These are phyloP conservation scores for Adelognathus sp. DNA, from an alignment of 2,888 invertebrate genomes.

Conservation along the genomic window DNA sequence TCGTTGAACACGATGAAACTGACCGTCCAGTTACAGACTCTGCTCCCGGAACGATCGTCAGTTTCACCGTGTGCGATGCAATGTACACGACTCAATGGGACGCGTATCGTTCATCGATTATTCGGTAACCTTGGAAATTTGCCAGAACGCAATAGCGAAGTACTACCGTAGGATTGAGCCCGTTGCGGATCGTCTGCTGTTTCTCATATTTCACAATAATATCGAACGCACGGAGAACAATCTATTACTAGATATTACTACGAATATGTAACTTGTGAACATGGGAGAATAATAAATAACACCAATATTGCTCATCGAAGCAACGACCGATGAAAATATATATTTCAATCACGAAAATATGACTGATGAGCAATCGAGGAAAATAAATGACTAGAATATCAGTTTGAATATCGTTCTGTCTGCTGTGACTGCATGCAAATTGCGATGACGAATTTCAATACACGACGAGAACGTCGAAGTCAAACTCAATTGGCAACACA, in stretches of 20 bases:
- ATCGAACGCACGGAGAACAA: too few species aligned
- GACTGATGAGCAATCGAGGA: background rate
- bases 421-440: background rate
- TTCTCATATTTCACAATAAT: too few species aligned
- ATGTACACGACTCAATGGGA: background rate
- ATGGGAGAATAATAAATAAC: background rate
- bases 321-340: background rate
- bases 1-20: background rate
- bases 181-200: too few species aligned
- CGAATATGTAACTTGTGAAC: too few species aligned
- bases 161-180: too few species aligned
- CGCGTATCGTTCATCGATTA: conserved; percentile 17
- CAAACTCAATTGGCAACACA: conserved; percentile 3
- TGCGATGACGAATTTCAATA: background rate
- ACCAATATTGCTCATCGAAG: background rate
- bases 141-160: background rate
- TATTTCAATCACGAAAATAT: background rate
- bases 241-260: too few species aligned
- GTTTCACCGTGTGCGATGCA: background rate
- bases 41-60: background rate
- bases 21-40: background rate
- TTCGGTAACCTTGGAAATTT: conserved; percentile 25
- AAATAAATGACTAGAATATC: background rate
- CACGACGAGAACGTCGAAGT: background rate
- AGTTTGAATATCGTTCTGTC: background rate